phyloP scores from a whole-genome alignment of 2,888 invertebrate species.

The Hypomecis atomaria region DNA sequence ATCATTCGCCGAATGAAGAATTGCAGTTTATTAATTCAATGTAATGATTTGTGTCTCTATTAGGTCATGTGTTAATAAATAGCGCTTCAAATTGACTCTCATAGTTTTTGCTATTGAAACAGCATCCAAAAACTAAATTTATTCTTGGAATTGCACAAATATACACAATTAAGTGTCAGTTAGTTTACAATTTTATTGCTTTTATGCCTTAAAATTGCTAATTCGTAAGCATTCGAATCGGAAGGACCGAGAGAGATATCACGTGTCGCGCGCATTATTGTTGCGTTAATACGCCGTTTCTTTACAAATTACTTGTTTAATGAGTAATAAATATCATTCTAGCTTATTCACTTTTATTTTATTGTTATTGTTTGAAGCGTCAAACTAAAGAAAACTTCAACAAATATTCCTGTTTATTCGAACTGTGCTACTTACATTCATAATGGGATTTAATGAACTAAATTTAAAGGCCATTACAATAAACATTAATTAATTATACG shows the following conservation, averaged over 20 bases:
- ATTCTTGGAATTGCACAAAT: constrained; percentile 4
- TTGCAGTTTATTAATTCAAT: no score
- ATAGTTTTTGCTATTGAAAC: neutral
- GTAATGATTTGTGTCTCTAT: no score
- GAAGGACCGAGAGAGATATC: constrained; percentile 34
- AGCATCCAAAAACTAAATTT: neutral
- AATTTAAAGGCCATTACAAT: no score
- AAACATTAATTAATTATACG: no score
- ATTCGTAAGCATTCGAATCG: constrained; percentile 42
- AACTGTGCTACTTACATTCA: neutral
- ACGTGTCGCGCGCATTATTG: constrained; percentile 35
- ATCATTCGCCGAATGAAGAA: no score
- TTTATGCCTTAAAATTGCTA: constrained; percentile 35
- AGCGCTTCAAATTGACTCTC: neutral
- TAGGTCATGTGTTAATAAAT: neutral
- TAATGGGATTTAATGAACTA: no score
- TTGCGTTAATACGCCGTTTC: constrained; percentile 26
- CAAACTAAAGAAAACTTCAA: neutral
- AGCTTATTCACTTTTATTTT: constrained; percentile 1
- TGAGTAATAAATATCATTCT: constrained; percentile 5
- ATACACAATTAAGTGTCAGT: constrained; percentile 29
- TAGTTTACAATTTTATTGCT: constrained; percentile 35
- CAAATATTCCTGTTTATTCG: neutral
- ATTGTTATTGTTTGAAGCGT: neutral
- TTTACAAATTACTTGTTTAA: constrained; percentile 34